Conservation (phyloP, 1,140 invertebrate species). For the Drosophila nikananu region DNA sequence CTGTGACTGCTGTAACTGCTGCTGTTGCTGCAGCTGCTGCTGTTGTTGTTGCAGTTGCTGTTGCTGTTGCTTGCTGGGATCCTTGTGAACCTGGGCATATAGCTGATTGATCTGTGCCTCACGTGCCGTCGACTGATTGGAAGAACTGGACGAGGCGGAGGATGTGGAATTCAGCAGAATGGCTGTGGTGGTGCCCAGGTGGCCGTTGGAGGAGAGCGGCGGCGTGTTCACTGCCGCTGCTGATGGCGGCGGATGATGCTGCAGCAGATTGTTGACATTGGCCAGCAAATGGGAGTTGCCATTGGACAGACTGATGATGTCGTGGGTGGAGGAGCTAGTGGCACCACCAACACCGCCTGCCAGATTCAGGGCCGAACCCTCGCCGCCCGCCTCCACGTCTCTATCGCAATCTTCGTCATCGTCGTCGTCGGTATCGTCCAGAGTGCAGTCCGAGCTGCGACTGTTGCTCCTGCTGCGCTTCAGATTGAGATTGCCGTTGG, state of each 20-base stretch:
- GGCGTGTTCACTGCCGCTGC: constrained; percentile 19
- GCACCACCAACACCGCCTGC: constrained; percentile 3
- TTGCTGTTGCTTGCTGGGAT: constrained; percentile 80
- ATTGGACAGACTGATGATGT: constrained; percentile 73
- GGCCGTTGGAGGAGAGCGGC: constrained; percentile 51
- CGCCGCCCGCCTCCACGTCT: constrained; percentile 13
- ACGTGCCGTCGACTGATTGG: constrained; percentile 72
- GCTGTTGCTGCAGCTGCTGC: constrained; percentile 42
- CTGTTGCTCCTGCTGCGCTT: constrained; percentile 62
- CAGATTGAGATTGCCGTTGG: constrained; percentile 41
- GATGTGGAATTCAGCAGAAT: constrained; percentile 78
- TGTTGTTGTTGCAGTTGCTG: constrained; percentile 10
- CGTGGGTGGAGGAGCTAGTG: constrained; percentile 10
- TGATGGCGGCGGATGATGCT: constrained; percentile 64
- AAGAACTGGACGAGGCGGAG: constrained; percentile 72
- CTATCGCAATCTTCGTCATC: constrained; percentile 44
- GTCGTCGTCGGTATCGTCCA: constrained; percentile 77
- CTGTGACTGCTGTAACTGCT: constrained; percentile 21
- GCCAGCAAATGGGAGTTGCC: constrained; percentile 72
- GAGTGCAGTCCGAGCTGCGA: constrained; percentile 79
- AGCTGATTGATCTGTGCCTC: constrained; percentile 83
- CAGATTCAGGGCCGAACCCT: constrained; percentile 38
- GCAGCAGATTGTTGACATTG: constrained; percentile 74
- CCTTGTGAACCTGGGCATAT: constrained; percentile 85
- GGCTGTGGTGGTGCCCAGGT: constrained; percentile 76